Base-by-base conservation (phyloP, 2,888 invertebrate species). In the Dicyrtomina minuta region DNA sequence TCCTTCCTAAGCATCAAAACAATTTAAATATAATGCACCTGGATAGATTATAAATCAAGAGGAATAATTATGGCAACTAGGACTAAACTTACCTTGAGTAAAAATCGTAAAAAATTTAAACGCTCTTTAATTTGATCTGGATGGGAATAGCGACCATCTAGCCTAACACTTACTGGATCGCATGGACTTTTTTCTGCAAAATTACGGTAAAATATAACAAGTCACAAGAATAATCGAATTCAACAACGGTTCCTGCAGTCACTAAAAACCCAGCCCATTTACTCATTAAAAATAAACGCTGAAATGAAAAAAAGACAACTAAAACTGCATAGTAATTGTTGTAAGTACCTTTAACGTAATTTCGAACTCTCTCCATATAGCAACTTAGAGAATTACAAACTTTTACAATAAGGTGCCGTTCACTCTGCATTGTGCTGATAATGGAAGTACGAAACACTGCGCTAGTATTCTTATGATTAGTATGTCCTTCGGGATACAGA, bases 41-140 rank as follows among this genome's bases (percentile, higher is more conserved):
- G n/a, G n/a, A n/a, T n/a, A n/a, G n/a, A n/a, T n/a, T n/a, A n/a
- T n/a, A n/a, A 12, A 66, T 26, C 33, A 10, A 44, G 17, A 56
- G 8, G 8, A 17, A 51, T 22, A 51, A 33, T 33, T 33, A 33
- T 33, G 8, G 33, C 49, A 49, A n/a, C 4, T 17, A 46, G 33
- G 8, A 33, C 33, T 33, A 55, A 72, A 72, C 55, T 56, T 79
- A 85, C 85, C 81, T 94, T 94, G 60, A 95, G 84, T 78, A 95
- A 84, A 85, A 95, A 95, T 81, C 93, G 88, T 74, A 96, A 87
- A 84, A 96, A 96, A 84, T 92, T 92, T 72, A 96, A 87, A 79
- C 97, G 87, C 82, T 96, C 96, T 80, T 94, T 92, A 69, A 97
- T 94, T 85, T 97, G 96, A 78, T 91, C 87, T 66, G 89, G 87